Conservation (phyloP, 2,888 invertebrate genomes). For the Branchipolynoe longqiensis region DNA sequence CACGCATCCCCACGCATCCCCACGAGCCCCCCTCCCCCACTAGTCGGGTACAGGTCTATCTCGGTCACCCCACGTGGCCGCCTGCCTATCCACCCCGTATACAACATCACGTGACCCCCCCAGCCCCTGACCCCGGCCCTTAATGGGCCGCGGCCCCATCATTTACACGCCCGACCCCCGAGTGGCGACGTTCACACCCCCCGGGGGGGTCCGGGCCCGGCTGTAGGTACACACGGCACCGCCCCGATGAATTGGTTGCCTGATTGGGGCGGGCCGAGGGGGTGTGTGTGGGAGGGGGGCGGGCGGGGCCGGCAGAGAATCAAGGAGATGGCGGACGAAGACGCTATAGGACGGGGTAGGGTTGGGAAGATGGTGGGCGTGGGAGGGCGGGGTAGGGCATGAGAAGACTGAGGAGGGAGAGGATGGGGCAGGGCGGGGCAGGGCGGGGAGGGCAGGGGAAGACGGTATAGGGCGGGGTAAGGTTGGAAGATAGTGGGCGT, state of each 20-base stretch:
- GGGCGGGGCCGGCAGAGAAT: too few species aligned
- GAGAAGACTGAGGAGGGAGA: too few species aligned
- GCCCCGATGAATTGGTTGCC: conserved; percentile 35
- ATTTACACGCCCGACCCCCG: conserved; percentile 1
- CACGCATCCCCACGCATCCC: too few species aligned
- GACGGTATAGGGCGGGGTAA: background rate
- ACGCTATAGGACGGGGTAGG: background rate
- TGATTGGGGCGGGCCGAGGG: conserved; percentile 2
- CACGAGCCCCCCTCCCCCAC: too few species aligned
- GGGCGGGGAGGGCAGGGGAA: too few species aligned
- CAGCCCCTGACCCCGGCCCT: background rate
- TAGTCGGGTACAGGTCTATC: too few species aligned
- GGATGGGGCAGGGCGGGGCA: too few species aligned
- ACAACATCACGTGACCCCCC: conserved; percentile 13
- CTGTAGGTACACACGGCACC: conserved; percentile 8
- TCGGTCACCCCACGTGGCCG: too few species aligned
- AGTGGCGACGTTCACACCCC: conserved; percentile 36
- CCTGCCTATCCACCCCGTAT: background rate
- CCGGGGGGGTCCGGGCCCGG: background rate
- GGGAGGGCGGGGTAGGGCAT: too few species aligned
- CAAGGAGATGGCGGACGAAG: too few species aligned
- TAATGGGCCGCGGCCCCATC: conserved; percentile 1
- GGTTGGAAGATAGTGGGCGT: background rate
- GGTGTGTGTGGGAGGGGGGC: background rate
- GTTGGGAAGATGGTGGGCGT: background rate